Base-by-base conservation (phyloP, 2,888 invertebrate genomes). In the Brenthis hecate region DNA sequence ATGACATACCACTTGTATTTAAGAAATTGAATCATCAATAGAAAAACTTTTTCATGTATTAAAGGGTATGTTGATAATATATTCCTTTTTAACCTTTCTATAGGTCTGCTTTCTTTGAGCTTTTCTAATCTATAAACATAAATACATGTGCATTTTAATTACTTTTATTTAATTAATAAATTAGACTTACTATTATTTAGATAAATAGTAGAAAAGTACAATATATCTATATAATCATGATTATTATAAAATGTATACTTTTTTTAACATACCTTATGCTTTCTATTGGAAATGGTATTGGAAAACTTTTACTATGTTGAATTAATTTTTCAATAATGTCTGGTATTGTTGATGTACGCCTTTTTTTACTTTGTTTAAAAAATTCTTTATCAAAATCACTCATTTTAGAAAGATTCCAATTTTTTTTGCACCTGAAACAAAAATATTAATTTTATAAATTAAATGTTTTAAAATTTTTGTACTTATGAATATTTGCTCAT, bases 11-110 rank as follows among this genome's bases (percentile, higher is more conserved):
- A 88, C 83, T 96, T 96, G 78, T 95, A 94, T 71, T 95, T 93
- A 61, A 96, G 86, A 82, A 95, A 96, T 68, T 93, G 91, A 8
- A 94, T 93, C 81, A 94, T 95, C 1, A 96, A 83, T 1, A 93
- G 84, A 2, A 96, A 73, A 13, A 94, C 94, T 61, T 94, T 91
- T 79, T 96, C 96, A 75, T 96, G 96, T 70, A 96, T 89, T 1
- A 96, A 72, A 0, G 96, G 96, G 80, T 96, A 96, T 0, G 93
- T 94, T 0, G 95, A 95, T 0, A 87, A 86, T 51, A 93, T 91
- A 75, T 94, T 93, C 67, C 80, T 85, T 74, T 85, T 83, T 50
- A 91, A 71, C 48, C 82, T 85, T 1, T 89, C 89, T 66, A 85
- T 68, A 0, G 90, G 82, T 63, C 84, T 81, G 16, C 81, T 74